Conservation (phyloP, 2,113 vertebrate species). For the Oreochromis tanganicae region DNA sequence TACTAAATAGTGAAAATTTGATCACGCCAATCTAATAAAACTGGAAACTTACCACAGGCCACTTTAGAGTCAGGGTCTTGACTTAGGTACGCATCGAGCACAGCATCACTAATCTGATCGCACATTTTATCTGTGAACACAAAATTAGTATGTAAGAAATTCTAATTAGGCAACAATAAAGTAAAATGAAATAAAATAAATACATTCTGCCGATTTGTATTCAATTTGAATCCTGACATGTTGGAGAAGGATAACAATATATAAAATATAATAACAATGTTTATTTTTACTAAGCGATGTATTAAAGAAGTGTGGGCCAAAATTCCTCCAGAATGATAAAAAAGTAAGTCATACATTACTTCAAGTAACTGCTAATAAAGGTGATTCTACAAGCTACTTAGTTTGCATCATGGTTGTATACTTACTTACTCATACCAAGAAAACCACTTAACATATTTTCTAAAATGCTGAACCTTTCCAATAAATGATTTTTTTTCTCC, state of each 20-base stretch:
- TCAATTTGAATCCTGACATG: background rate
- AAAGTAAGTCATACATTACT: background rate
- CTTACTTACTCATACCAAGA: background rate
- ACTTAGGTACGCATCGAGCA: slow-evolving; percentile 68
- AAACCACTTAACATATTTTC: background rate
- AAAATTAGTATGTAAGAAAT: background rate
- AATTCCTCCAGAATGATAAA: background rate
- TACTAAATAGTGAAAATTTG: background rate
- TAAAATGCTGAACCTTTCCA: background rate
- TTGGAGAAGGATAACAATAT: background rate
- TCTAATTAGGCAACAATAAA: background rate
- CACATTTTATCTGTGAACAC: slow-evolving; percentile 72
- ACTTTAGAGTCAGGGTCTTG: slow-evolving; percentile 72
- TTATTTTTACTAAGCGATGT: background rate
- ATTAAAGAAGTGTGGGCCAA: background rate
- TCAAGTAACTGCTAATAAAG: background rate
- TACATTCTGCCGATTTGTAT: background rate
- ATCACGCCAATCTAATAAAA: background rate
- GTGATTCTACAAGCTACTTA: background rate
- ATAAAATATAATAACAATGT: background rate
- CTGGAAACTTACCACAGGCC: slow-evolving; percentile 65
- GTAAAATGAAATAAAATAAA: background rate
- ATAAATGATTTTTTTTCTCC: background rate
- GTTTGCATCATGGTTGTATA: background rate
- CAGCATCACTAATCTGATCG: slow-evolving; percentile 71